Base-by-base conservation (phyloP, 1,140 invertebrate species). In the Aphaenogaster ashmeadi region DNA sequence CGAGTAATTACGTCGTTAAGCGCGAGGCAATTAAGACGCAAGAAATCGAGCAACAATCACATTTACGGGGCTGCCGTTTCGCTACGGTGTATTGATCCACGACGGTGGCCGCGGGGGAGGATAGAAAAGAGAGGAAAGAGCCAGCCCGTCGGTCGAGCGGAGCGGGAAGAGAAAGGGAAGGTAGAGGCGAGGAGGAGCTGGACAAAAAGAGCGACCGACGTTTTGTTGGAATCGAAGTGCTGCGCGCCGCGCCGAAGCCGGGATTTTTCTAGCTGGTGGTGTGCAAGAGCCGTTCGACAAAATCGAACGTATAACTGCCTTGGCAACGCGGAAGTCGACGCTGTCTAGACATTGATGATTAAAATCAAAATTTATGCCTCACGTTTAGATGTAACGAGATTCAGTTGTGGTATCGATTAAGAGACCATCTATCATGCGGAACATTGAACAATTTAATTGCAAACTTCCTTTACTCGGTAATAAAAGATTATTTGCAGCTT, bases 21-120 rank as follows among this genome's bases (percentile, higher is more conserved):
- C 93, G 91, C 90, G 89, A 91, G 88, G 92, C 93, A 94, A 95
- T 95, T 95, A 95, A 94, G 93, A 93, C 92, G 91, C 90, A 94
- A 94, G 94, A 95, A 95, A 95, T 95, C 93, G 93, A 95, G 93
- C 93, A 94, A 94, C 93, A 93, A 94, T 94, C 93, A 92, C 92
- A 93, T 94, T 94, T 94, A 94, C 92, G 85, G 92, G 78, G 67
- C 85, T 60, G 79, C 89, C 89, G 88, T 89, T 93, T 94, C 89
- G 90, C 91, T 91, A 93, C 92, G 92, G 90, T 92, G 90, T 94
- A 95, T 95, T 93, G 94, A 95, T 95, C 94, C 93, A 67, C 92
- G 90, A 93, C 92, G 88, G 87, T 83, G 88, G 74, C 56, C 86
- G 72, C 8, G 69, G 69, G 72, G 52, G 74, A 60, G 80, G 78